Percentiles rank a stretch among this genome's conserved stretches.
These are phyloP conservation scores for Halichondria panicea DNA, from an alignment of 37 sponge, comb jelly and placozoan species.

Conservation along the genomic window DNA sequence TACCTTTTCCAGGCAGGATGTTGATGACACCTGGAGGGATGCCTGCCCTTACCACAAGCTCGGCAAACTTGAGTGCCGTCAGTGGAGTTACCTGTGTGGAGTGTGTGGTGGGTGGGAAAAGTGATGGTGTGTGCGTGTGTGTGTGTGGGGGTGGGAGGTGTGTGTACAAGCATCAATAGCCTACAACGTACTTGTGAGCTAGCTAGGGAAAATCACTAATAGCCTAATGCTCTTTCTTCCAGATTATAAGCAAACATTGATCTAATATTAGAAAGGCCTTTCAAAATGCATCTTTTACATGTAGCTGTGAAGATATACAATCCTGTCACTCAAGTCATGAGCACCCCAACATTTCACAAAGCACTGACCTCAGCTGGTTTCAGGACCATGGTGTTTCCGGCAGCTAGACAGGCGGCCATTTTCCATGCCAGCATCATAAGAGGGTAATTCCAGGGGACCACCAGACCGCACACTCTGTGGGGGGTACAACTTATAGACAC, in stretches of 20 bases:
- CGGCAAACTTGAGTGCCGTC: slow-evolving; percentile 93
- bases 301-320: no score
- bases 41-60: slow-evolving; percentile 85
- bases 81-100: slow-evolving; percentile 91
- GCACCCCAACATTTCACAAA: no score
- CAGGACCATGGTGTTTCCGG: slow-evolving; percentile 90
- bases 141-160: no score
- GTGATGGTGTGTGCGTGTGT: no score
- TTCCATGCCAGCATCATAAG: slow-evolving; percentile 97
- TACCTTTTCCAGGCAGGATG: slow-evolving; percentile 85
- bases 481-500: background rate
- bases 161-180: no score
- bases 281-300: no score
- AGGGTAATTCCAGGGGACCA: slow-evolving; percentile 97
- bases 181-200: no score
- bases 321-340: no score
- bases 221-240: no score
- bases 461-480: slow-evolving; percentile 81
- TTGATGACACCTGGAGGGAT: slow-evolving; percentile 91
- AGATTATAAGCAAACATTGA: no score
- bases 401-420: slow-evolving; percentile 89
- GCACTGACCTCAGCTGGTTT: slow-evolving; percentile 95
- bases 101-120: background rate
- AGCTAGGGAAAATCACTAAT: no score
- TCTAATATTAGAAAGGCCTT: no score